Base-by-base conservation (phyloP, 2,888 invertebrate species). In the Erpobdella octoculata region DNA sequence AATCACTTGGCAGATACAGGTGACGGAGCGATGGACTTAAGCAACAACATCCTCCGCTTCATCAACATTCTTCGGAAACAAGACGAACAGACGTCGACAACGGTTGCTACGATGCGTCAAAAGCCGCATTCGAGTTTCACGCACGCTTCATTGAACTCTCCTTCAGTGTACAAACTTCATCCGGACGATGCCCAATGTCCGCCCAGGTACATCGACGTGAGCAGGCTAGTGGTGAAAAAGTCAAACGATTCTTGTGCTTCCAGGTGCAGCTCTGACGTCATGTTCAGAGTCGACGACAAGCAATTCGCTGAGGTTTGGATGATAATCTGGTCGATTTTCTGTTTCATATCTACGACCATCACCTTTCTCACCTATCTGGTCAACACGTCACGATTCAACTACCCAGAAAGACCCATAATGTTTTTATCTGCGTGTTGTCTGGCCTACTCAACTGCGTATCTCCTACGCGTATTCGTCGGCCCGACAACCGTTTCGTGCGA, bases 261-360 rank as follows among this genome's bases (percentile, higher is more conserved):
- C 0, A 75, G 78, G 37, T 89, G 91, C 80, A 88, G 88, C 41
- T 86, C 87, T 28, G 88, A 89, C 81, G 89, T 89, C 0, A 86
- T 87, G 77, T 89, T 89, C 81, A 86, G 87, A 8, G 84, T 86
- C 9, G 86, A 86, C 69, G 89, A 90, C 78, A 90, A 90, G 81
- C 85, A 86, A 59, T 86, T 88, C 76, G 88, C 89, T 0, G 88
- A 89, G 81, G 86, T 89, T 28, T 89, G 91, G 87, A 89, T 89
- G 85, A 87, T 88, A 35, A 88, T 89, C 4, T 88, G 91, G 84
- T 89, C 91, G 0, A 89, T 90, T 81, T 83, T 91, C 36, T 90
- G 91, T 74, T 87, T 91, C 72, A 73, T 82, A 68, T 83, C 83
- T n/a, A 83, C 83, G 4, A 74, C 79, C 0, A 76, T 83, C 69